Base-by-base conservation (phyloP, 2,797 vertebrate genomes). In the Lepilemur ruficaudatus region DNA sequence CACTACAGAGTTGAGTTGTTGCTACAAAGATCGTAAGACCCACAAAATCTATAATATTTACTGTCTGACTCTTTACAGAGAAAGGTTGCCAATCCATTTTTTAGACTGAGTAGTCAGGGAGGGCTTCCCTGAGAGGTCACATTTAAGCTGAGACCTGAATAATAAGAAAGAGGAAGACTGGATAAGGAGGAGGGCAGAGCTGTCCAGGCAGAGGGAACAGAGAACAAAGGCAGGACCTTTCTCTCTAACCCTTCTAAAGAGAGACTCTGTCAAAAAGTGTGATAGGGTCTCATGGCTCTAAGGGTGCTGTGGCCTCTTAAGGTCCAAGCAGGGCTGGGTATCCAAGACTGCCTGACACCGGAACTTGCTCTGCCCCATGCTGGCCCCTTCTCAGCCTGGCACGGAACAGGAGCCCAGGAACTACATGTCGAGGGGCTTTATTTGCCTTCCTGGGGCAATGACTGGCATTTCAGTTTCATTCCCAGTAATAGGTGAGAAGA, bases 401-500 rank as follows among this genome's bases (percentile, higher is more conserved):
- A 63, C 2, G 0, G 30, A 52, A 15, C 55, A 32, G 50, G 52
- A 18, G 25, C 35, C 25, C 17, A 41, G 89, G 80, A 87, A 75
- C 57, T 80, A 32, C 17, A 4, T 32, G 67, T 30, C 25, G 43
- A 81, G n/a, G n/a, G 82, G 15, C 22, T 95, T 80, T 97, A 72
- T 96, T 96, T 97, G 75, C 52, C 50, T 96, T 96, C 23, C 89
- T 52, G 18, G 52, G 72, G 30, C 67, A 82, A 61, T 78, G 85
- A 93, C 57, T 4, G 0, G 25, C 22, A 87, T 23, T 94, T 75
- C n/a, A 80, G 89, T 84, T 90, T 70, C 4, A 20, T 76, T 65
- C 76, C 52, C 78, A 55, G 32, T 63, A 83, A n/a, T 8, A 81
- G 32, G 63, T 95, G 67, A 79, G 85, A 91, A 95, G 69, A 52